Conservation (phyloP, 2,113 vertebrate species). For the Morone chrysops region DNA sequence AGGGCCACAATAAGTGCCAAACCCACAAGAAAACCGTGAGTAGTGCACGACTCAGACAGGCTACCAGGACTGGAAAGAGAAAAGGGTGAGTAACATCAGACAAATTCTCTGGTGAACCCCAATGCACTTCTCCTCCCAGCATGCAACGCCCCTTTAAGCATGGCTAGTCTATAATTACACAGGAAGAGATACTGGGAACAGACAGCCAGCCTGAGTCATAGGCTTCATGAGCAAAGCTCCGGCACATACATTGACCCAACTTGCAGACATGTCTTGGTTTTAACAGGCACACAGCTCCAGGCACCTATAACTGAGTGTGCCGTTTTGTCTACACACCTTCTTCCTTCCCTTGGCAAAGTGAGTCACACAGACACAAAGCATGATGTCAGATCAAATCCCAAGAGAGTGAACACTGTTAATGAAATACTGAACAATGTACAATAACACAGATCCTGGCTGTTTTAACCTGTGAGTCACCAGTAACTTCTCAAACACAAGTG, state of each 20-base stretch:
- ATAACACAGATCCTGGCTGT: conserved; percentile 59
- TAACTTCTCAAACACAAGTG: conserved; percentile 44
- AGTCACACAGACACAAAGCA: conserved; percentile 81
- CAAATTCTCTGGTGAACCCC: conserved; percentile 76
- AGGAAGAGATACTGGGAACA: conserved; percentile 82
- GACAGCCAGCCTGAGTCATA: conserved; percentile 83
- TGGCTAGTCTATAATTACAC: conserved; percentile 84
- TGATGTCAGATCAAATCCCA: conserved; percentile 77
- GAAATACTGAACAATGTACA: conserved; percentile 79
- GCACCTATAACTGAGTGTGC: conserved; percentile 62
- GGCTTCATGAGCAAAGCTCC: conserved; percentile 67
- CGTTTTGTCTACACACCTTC: conserved; percentile 72
- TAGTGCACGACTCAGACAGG: conserved; percentile 41
- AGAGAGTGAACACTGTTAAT: conserved; percentile 69
- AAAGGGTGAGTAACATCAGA: conserved; percentile 79
- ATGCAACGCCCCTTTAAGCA: conserved; percentile 80
- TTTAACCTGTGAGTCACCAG: conserved; percentile 69
- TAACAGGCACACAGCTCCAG: conserved; percentile 73
- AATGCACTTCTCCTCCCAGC: conserved; percentile 71
- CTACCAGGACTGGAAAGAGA: conserved; percentile 29
- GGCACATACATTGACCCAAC: conserved; percentile 72
- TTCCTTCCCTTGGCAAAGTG: conserved; percentile 77
- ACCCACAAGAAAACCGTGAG: conserved; percentile 28
- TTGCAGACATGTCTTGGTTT: conserved; percentile 71
- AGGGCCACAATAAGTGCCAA: neutral